Base-by-base conservation (phyloP, 2,113 vertebrate species). In the Sclerurus mexicanus region DNA sequence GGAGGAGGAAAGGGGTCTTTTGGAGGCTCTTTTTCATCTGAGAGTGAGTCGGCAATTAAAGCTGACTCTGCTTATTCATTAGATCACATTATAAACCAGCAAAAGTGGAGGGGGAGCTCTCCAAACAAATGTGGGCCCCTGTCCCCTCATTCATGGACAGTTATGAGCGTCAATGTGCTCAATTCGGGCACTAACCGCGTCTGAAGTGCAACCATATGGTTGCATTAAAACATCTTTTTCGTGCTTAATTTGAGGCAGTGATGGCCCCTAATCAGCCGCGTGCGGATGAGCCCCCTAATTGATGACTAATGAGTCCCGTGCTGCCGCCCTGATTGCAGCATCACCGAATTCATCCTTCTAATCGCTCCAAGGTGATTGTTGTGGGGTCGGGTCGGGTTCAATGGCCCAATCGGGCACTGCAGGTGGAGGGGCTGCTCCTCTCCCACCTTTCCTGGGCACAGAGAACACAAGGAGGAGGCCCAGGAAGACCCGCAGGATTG, bases 241-340 rank as follows among this genome's bases (percentile, higher is more conserved):
- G 83, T 97, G 96, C 95, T 96, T 98, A 97, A 98, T 98, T 98
- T 97, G 97, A 95, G 96, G 96, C 97, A 97, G 98, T 96, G 98
- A 97, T 96, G 98, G 79, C 46, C 98, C 94, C 86, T 97, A 95
- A 97, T 98, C 96, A 97, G 94, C 93, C 25, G 11, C 28, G 96
- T 60, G 95, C 53, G 96, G 97, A 97, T 96, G 95, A 97, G 93
- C 85, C 96, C 93, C 37, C 28, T 92, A 98, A 96, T 79, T 90
- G 97, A 95, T 62, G 95, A 76, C 96, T 96, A 95, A 91, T 85
- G 80, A 89, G 94, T 97, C 97, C 93, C 69, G 72, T 95, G 97
- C 90, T 55, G 28, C 52, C 5, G 6, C 92, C 84, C 96, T 67
- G 93, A 97, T 97, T 96, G 95, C 94, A 81, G 91, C 89, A 60